These are phyloP conservation scores for Melospiza melodia DNA, from an alignment of 2,113 vertebrate genomes.

Conservation along the genomic window DNA sequence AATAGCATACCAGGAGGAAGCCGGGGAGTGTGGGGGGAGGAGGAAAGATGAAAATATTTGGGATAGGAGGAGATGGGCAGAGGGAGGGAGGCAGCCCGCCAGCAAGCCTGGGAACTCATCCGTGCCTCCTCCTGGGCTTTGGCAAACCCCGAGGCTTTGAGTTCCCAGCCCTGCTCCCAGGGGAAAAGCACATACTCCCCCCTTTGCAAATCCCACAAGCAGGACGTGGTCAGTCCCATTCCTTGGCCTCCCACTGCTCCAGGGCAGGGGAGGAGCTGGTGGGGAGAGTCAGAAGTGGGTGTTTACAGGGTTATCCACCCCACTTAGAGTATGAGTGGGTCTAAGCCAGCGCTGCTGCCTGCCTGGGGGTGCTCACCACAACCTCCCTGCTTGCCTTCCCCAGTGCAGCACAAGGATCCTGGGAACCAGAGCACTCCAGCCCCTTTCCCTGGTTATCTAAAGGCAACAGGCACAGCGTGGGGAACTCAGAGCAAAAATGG, in stretches of 20 bases:
- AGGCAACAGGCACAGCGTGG: not conserved
- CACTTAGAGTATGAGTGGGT: not conserved
- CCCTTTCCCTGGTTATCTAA: not conserved
- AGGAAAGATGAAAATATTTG: conserved; percentile 30
- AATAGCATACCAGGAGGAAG: not conserved
- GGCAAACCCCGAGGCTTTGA: not conserved
- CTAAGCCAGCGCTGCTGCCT: not conserved
- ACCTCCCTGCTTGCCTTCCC: fast-evolving
- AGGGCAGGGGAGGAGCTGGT: not conserved
- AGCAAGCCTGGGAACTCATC: conserved; percentile 44
- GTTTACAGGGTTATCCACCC: not conserved
- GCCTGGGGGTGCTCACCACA: not conserved
- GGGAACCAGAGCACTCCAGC: fast-evolving
- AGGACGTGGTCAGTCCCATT: not conserved
- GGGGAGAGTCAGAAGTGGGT: not conserved
- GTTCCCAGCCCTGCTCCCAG: not conserved
- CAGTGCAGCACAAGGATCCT: not conserved
- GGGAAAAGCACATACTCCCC: not conserved
- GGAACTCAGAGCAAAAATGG: not conserved
- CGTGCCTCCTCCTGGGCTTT: conserved; percentile 43
- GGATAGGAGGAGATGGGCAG: not conserved
- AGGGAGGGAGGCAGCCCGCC: not conserved
- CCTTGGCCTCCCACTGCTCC: not conserved
- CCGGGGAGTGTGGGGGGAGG: not conserved
- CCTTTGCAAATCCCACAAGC: not conserved